Evolutionary conservation across 2,113 vertebrate genomes (phyloP).

Genomic region (Phycodurus eques): DNA sequence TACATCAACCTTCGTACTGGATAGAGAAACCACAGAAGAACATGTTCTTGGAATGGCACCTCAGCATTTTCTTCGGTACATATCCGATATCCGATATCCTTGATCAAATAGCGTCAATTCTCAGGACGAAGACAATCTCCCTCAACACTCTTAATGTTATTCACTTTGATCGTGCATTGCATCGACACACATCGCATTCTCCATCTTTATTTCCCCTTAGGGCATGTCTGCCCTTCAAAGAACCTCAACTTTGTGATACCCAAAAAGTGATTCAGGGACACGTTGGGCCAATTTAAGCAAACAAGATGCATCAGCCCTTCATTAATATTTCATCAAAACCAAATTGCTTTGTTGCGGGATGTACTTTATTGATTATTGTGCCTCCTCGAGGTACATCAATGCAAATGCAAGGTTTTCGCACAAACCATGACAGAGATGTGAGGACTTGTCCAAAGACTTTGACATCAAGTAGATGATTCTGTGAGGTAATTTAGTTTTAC

Average conservation of each 20-base stretch:
- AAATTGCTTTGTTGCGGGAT: slow-evolving; percentile 10
- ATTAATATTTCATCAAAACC: slow-evolving; percentile 23
- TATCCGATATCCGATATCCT: slow-evolving; percentile 22
- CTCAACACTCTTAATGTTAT: slow-evolving; percentile 46
- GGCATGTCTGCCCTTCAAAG: slow-evolving; percentile 48
- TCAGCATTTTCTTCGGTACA: slow-evolving; percentile 39
- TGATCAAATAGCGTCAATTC: slow-evolving; percentile 56
- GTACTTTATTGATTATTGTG: not conserved
- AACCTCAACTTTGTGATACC: slow-evolving; percentile 19
- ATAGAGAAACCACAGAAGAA: not conserved
- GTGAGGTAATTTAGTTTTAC: not conserved
- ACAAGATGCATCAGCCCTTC: not conserved
- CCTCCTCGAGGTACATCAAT: not conserved
- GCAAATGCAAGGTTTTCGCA: not conserved
- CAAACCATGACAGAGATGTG: not conserved
- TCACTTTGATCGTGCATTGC: slow-evolving; percentile 55
- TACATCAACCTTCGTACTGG: not conserved
- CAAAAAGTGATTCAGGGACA: slow-evolving; percentile 7
- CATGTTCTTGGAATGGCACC: slow-evolving; percentile 20
- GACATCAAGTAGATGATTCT: not conserved
- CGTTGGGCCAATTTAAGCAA: not conserved
- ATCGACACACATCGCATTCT: slow-evolving; percentile 35
- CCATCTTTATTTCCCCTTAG: slow-evolving; percentile 20
- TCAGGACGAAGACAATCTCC: slow-evolving; percentile 49
- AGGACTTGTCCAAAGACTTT: not conserved